Evolutionary conservation across 2,113 vertebrate genomes (phyloP).

Genomic region (Genyomyrus donnyi): DNA sequence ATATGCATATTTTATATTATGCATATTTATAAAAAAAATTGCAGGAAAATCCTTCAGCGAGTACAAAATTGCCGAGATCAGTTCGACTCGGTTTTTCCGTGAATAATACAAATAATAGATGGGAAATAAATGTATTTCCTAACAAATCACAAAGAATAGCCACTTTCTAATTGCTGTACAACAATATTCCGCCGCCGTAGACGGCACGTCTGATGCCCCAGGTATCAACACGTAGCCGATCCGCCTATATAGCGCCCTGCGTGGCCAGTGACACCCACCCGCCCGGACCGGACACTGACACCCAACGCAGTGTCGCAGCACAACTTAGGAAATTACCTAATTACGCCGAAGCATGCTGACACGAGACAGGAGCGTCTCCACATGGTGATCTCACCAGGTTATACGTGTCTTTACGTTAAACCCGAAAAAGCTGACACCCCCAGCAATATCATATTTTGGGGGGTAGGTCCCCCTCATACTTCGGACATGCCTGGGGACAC

Average conservation of each 20-base stretch:
- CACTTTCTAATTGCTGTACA: background rate
- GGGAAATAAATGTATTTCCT: background rate
- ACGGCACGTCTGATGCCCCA: background rate
- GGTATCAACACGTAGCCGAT: background rate
- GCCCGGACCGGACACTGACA: background rate
- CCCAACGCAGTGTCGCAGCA: background rate
- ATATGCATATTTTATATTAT: background rate
- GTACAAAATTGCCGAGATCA: background rate
- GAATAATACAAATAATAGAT: background rate
- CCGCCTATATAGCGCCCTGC: background rate
- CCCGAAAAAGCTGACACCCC: background rate
- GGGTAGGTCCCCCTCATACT: background rate
- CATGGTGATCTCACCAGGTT: background rate
- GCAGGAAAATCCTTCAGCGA: background rate
- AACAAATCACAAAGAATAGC: background rate
- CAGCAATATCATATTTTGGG: background rate
- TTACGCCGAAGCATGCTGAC: background rate
- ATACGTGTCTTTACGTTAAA: background rate
- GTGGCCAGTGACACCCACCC: background rate
- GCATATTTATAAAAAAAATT: background rate
- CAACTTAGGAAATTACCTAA: background rate
- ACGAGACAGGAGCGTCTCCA: background rate
- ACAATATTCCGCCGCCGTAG: background rate
- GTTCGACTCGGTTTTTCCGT: background rate
- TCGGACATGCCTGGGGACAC: background rate